phyloP scores from a whole-genome alignment of 2,797 vertebrate species.

The Manis javanica region DNA sequence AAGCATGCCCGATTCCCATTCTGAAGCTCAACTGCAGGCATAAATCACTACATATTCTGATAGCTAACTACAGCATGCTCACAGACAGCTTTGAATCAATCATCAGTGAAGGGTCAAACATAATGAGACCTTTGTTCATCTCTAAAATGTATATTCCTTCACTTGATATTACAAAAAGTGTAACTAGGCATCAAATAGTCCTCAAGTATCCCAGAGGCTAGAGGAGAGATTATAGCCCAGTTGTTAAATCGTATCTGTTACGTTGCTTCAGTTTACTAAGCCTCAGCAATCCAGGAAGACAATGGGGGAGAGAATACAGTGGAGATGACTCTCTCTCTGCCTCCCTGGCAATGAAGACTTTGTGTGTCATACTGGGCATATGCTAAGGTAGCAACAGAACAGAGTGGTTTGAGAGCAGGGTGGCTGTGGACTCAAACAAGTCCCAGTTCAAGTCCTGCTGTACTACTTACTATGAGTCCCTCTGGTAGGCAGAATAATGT shows the following conservation, averaged over 20 bases:
- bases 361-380: neutral
- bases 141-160: neutral
- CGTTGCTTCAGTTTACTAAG: neutral
- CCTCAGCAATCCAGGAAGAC: neutral
- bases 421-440: neutral
- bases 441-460: neutral
- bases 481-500: neutral
- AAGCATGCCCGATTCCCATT: neutral
- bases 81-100: neutral
- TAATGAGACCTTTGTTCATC: neutral
- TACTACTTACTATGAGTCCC: neutral
- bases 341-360: neutral
- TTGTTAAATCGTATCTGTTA: neutral
- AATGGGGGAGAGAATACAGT: too few relatives aligned
- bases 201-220: neutral
- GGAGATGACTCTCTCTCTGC: neutral
- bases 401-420: neutral
- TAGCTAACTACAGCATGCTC: neutral
- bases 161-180: neutral
- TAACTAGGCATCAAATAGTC: neutral
- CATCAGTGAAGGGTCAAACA: neutral
- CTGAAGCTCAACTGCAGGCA: neutral
- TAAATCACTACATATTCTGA: neutral
- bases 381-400: neutral
- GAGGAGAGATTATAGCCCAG: neutral